Percentiles rank a stretch among this genome's conserved stretches.
phyloP scores from a whole-genome alignment of 1,140 invertebrate genomes.

The Cydia fagiglandana region DNA sequence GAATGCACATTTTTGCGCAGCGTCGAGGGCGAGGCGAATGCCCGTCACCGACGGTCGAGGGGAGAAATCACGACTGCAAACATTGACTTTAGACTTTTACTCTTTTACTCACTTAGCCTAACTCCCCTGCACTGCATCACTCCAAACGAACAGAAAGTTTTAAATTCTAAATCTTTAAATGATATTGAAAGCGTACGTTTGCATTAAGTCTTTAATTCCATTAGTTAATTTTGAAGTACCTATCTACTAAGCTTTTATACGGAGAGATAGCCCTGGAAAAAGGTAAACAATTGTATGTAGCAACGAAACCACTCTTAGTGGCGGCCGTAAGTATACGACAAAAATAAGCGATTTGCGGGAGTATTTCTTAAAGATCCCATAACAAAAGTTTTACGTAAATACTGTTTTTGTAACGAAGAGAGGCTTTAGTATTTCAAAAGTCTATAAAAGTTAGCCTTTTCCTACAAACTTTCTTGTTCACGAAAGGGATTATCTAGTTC shows the following conservation, averaged over 20 bases:
- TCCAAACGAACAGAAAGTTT: constrained; percentile 64
- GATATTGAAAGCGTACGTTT: constrained; percentile 57
- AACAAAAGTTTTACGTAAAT: not conserved
- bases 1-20: constrained; percentile 49
- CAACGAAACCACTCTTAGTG: no score
- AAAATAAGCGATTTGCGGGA: no score
- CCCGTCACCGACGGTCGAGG: constrained; percentile 56
- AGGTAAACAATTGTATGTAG: no score
- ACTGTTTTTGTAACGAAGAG: not conserved
- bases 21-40: constrained; percentile 43
- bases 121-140: constrained; percentile 66
- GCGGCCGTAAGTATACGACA: no score
- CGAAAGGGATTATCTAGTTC: constrained; percentile 23
- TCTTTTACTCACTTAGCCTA: constrained; percentile 74
- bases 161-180: constrained; percentile 63
- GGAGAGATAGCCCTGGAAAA: no score
- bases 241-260: not conserved
- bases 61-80: constrained; percentile 75
- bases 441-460: constrained; percentile 16
- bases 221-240: constrained; percentile 5
- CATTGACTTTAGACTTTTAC: constrained; percentile 76
- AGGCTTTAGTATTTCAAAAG: constrained; percentile 29
- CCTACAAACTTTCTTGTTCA: not conserved
- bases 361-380: not conserved
- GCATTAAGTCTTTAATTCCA: constrained; percentile 49